These are phyloP conservation scores for Coracopsis vasa DNA, from an alignment of 2,113 vertebrate genomes.

Conservation along the genomic window DNA sequence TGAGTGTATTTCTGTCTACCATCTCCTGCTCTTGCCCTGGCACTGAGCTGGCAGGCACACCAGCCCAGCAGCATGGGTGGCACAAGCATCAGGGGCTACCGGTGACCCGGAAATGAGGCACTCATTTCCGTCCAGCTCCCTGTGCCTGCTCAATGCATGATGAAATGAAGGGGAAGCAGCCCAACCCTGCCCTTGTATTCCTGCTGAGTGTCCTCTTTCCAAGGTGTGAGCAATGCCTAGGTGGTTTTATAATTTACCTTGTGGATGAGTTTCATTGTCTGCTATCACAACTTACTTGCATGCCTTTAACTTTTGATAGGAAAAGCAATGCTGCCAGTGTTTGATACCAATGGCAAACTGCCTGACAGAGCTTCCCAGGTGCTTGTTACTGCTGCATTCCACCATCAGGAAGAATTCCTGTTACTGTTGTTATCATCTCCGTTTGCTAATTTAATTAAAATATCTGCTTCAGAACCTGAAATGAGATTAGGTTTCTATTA, in stretches of 20 bases:
- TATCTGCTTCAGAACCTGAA: background rate
- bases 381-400: background rate
- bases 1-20: background rate
- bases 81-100: rapidly evolving
- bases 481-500: background rate
- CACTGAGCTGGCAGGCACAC: rapidly evolving
- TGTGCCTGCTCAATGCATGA: rapidly evolving
- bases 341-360: rapidly evolving
- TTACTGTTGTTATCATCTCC: background rate
- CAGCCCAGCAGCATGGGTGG: background rate
- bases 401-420: background rate
- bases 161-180: background rate
- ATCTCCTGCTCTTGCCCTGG: background rate
- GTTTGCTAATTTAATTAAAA: background rate
- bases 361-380: background rate
- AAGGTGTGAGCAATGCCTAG: rapidly evolving
- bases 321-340: background rate
- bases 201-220: background rate
- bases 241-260: rapidly evolving
- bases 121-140: background rate
- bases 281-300: rapidly evolving
- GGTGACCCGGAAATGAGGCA: rapidly evolving
- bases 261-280: background rate
- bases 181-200: background rate
- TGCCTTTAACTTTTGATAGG: background rate